Evolutionary conservation across 2,113 vertebrate genomes (phyloP).

Genomic region (Sisor rabdophorus): DNA sequence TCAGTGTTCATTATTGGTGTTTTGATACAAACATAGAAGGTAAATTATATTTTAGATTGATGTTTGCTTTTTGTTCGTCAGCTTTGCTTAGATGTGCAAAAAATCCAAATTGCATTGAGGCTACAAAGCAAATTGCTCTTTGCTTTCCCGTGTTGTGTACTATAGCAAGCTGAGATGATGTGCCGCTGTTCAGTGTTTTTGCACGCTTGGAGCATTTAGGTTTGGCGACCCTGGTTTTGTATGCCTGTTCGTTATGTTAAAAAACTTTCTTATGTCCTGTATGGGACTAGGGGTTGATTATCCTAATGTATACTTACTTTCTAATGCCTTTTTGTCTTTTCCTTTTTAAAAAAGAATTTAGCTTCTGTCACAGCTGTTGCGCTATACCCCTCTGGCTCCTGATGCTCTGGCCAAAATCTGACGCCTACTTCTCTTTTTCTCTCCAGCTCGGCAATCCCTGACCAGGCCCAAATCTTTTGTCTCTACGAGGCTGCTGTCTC

Average conservation of each 20-base stretch:
- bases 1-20: constrained; percentile 22
- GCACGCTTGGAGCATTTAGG: constrained; percentile 9
- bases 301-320: not conserved
- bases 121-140: not conserved
- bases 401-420: not conserved
- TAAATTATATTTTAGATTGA: constrained; percentile 16
- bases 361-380: not conserved
- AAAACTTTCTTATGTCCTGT: not conserved
- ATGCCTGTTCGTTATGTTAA: not conserved
- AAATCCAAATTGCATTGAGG: not conserved
- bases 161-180: not conserved
- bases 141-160: not conserved
- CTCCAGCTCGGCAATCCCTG: constrained; percentile 70
- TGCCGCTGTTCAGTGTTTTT: constrained; percentile 6
- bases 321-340: not conserved
- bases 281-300: not conserved
- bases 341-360: not conserved
- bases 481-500: constrained; percentile 70
- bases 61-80: constrained; percentile 26
- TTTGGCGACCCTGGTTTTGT: not conserved
- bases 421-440: constrained; percentile 32
- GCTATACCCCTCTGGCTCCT: not conserved
- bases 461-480: constrained; percentile 75
- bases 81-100: constrained; percentile 33
- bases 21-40: constrained; percentile 26